Conservation (phyloP, 2,797 vertebrate genomes). For the Syngnathus rostellatus region DNA sequence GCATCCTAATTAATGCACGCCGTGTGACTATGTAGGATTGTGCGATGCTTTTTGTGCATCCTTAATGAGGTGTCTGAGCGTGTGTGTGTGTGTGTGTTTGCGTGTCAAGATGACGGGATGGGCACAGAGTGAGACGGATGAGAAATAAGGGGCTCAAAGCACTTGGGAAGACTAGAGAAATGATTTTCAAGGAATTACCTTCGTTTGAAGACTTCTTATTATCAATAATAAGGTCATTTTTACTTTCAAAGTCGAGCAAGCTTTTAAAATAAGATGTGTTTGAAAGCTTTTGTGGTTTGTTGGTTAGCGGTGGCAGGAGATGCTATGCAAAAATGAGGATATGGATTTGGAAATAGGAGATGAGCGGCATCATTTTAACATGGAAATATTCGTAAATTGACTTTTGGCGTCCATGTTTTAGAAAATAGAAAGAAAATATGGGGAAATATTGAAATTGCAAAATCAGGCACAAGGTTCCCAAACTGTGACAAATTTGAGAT, state of each 20-base stretch:
- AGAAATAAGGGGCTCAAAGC: constrained; percentile 31
- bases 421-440: neutral
- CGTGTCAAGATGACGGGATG: constrained; percentile 55
- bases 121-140: constrained; percentile 37
- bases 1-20: constrained; percentile 72
- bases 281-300: too few relatives aligned
- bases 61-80: constrained; percentile 27
- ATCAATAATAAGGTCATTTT: neutral
- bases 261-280: neutral
- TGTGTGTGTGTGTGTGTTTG: constrained; percentile 35
- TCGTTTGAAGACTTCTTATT: neutral
- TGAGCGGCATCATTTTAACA: too few relatives aligned
- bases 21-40: constrained; percentile 43
- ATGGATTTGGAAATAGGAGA: too few relatives aligned
- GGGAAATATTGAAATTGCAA: constrained; percentile 4
- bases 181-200: constrained; percentile 20
- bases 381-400: constrained; percentile 15
- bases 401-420: constrained; percentile 11
- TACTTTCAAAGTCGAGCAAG: neutral
- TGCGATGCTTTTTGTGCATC: constrained; percentile 23
- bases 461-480: constrained; percentile 38
- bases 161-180: constrained; percentile 16
- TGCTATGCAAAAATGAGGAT: too few relatives aligned
- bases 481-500: constrained; percentile 36
- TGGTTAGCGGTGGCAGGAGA: too few relatives aligned